phyloP scores from a whole-genome alignment of 2,113 vertebrate genomes.

The Plecotus auritus region DNA sequence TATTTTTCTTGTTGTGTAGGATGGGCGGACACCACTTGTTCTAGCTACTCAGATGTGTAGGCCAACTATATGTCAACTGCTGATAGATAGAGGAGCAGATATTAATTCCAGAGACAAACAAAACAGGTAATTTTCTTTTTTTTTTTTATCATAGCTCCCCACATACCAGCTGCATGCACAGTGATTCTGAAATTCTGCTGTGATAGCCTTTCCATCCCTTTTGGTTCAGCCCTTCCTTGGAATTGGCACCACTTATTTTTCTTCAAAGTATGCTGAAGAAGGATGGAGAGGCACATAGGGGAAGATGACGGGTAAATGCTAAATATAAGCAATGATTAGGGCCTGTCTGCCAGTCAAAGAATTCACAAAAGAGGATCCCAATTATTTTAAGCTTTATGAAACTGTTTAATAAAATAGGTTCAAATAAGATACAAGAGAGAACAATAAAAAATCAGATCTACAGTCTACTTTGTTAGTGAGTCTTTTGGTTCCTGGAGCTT shows the following conservation, averaged over 20 bases:
- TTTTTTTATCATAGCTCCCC: background rate
- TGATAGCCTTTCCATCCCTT: background rate
- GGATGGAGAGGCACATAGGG: background rate
- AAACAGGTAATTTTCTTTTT: conserved; percentile 85
- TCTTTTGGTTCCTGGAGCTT: background rate
- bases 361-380: background rate
- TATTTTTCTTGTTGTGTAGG: conserved; percentile 78
- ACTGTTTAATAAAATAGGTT: background rate
- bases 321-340: background rate
- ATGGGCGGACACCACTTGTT: conserved; percentile 92
- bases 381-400: background rate
- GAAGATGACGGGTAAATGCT: background rate
- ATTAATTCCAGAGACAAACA: conserved; percentile 93
- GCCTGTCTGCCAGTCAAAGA: background rate
- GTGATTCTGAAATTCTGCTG: background rate
- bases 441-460: background rate
- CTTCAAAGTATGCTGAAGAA: background rate
- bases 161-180: background rate
- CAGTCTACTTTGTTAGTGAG: background rate
- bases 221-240: background rate
- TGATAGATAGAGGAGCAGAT: conserved; percentile 92
- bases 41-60: conserved; percentile 98
- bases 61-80: conserved; percentile 90
- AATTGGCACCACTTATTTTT: background rate
- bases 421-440: background rate